Evolutionary conservation across 1,140 invertebrate species (phyloP).

Genomic region (Zaprionus taronus): DNA sequence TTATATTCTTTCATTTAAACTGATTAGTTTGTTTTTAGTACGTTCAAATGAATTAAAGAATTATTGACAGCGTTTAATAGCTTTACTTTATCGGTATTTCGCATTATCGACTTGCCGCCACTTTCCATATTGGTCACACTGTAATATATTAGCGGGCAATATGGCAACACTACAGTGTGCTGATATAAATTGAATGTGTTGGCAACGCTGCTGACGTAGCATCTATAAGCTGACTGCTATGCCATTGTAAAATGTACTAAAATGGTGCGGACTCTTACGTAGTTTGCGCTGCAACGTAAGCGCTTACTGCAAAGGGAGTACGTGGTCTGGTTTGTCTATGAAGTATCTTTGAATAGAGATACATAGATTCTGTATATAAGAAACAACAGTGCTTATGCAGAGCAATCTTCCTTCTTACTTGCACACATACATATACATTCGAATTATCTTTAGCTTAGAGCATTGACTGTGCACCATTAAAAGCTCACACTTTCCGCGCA

Average conservation of each 20-base stretch:
- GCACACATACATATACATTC: not conserved
- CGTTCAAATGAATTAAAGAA: not conserved
- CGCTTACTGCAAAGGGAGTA: not conserved
- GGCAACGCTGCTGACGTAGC: not conserved
- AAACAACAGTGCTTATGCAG: not conserved
- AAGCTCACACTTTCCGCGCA: conserved; percentile 11
- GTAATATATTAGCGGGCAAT: not conserved
- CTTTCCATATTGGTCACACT: conserved; percentile 11
- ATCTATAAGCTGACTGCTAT: conserved; percentile 13
- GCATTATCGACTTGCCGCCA: not conserved
- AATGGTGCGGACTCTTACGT: conserved; percentile 25
- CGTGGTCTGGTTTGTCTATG: not conserved
- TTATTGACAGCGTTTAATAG: too few relatives aligned
- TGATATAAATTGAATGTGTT: not conserved
- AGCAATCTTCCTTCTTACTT: not conserved
- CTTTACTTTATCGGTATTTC: not conserved
- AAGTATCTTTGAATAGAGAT: not conserved
- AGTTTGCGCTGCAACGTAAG: not conserved
- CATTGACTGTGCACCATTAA: not conserved
- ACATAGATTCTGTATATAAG: too few relatives aligned
- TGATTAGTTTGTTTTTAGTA: not conserved
- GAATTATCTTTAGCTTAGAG: not conserved
- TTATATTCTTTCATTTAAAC: too few relatives aligned
- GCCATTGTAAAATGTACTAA: conserved; percentile 24
- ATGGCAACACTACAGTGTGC: not conserved